Base-by-base conservation (phyloP, 2,797 vertebrate species). In the Acipenser ruthenus region DNA sequence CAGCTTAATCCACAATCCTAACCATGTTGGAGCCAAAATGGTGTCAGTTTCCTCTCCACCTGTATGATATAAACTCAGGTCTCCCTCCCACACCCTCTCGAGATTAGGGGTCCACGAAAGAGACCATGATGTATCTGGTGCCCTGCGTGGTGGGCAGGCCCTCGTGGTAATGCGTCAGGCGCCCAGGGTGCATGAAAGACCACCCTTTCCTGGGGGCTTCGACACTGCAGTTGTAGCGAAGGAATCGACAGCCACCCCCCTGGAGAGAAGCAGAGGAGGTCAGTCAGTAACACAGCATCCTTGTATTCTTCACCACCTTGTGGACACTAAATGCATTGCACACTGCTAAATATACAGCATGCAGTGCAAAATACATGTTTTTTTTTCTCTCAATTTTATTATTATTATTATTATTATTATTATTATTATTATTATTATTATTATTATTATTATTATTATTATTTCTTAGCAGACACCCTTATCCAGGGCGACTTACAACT, bases 111-210 rank as follows among this genome's bases (percentile, higher is more conserved):
- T 95, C 94, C 0, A 95, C 93, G 4, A 95, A 95, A 50, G 94
- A 94, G 70, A 95, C 93, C 92, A 94, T 92, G 83, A 95, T 95
- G 81, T 95, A 95, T 47, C 94, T 78, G 1, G 93, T 95, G 4
- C 94, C 94, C 0, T 61, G 60, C 3, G 92, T 95, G 53, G 88
- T 91, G 60, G 92, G 94, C 0, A 95, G 86, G 0, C 94, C 94
- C 80, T 95, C 94, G 8, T 95, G 94, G 79, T 93, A 95, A 78
- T 95, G 94, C 0, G 94, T 95, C 64, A 95, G 86, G 0, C 94
- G 90, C 0, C 94, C 94, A 0, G 94, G 94, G 68, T 95, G 94
- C 86, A 95, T 88, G 68, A 95, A 88, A 9, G 89, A 91, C 94
- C 94, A 95, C 69, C 94, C 94, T 71, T 95, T 95, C 62, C 91